Evolutionary conservation across 2,888 invertebrate genomes (phyloP), one percentile per base, ranked within the genome.

Genomic region (Tholera decimalis): DNA sequence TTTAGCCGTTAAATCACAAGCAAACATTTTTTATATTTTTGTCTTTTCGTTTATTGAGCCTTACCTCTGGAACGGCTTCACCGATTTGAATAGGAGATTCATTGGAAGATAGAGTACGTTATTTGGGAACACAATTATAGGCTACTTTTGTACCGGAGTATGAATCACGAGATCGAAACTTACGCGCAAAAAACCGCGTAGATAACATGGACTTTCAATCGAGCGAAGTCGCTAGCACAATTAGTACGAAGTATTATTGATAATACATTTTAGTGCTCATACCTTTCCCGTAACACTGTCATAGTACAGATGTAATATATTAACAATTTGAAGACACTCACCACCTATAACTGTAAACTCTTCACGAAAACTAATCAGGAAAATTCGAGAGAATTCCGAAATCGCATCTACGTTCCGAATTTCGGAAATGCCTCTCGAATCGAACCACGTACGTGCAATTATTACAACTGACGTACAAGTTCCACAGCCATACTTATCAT

Each of bases 401-500:
- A 80, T 73, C 76, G 75, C 77, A 71, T 57, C 67, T 69, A 69
- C 69, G 73, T 78, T 80, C 66, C 47, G 57, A 74, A 80, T 76
- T 80, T 82, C 64, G 59, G 64, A 62, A 85, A 83, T 66, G 83
- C 82, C 79, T 79, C 85, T 85, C 75, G 83, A 84, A 89, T 89
- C 83, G 84, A 84, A 86, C 85, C 91, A 89, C 89, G 91, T 91
- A 84, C 85, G 68, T 73, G 85, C 83, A 87, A 85, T 88, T 87
- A 91, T 91, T 87, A 89, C 85, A 85, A 82, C 86, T 82, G 83
- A 69, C 35, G 68, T 67, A 70, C 64, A 82, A 83, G 68, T 83
- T 80, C 58, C 70, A 75, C 74, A 72, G 59, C 49, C 70, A 73
- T 59, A 78, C 72, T 82, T 80, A 59, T 61, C 79, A 71, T 73